Conservation (phyloP, 2,888 invertebrate species). For the Drosophila kanekoi region DNA sequence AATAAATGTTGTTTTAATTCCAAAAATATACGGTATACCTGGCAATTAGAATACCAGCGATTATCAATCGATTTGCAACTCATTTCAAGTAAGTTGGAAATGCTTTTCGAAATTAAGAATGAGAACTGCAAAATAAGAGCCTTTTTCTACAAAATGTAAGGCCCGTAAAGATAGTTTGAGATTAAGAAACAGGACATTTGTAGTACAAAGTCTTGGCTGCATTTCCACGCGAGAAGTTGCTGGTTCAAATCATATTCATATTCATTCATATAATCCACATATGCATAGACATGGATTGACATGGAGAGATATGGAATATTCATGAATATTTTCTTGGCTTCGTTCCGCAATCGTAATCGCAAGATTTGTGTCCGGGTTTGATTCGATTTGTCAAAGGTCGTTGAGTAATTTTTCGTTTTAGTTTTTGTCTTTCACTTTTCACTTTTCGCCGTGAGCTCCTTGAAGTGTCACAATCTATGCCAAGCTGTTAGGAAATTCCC, state of each 20-base stretch:
- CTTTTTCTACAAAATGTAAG: no score
- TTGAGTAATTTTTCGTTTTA: neutral
- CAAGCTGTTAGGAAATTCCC: conserved; percentile 23
- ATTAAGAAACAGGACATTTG: no score
- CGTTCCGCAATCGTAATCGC: neutral
- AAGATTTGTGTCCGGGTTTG: conserved; percentile 1
- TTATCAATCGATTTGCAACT: conserved; percentile 1
- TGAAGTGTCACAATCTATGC: conserved; percentile 14
- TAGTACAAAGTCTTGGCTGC: no score
- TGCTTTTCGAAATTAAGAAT: neutral
- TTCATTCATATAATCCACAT: no score
- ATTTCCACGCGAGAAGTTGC: no score
- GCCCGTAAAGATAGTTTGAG: no score
- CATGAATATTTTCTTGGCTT: neutral
- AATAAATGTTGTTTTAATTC: conserved; percentile 15
- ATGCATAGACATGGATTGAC: no score
- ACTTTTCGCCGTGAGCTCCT: conserved; percentile 3
- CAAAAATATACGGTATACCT: neutral
- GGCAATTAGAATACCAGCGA: neutral
- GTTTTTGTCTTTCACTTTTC: neutral
- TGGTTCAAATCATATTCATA: no score
- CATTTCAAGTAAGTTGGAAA: neutral
- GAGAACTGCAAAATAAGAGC: no score
- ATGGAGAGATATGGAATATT: no score
- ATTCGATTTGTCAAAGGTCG: neutral